A percentile compares a stretch with the other conserved stretches of the same genome.
phyloP scores from a whole-genome alignment of 92 coral and sea anemone genomes.

The Zoanthus sociatus region DNA sequence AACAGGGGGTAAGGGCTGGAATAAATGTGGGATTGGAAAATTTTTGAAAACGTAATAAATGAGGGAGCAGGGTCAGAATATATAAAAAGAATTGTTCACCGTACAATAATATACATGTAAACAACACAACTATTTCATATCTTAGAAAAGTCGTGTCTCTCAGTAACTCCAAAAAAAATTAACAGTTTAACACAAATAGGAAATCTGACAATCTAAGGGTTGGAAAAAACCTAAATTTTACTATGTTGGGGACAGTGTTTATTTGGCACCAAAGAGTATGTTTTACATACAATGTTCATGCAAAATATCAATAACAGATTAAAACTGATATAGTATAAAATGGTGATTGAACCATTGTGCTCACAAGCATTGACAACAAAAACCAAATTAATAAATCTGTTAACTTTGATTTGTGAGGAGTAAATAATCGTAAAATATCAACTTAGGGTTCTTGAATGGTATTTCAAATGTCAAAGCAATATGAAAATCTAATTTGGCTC shows the following conservation, averaged over 20 bases:
- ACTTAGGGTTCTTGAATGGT: constrained; percentile 4
- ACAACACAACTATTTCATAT: neutral
- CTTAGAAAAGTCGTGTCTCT: neutral
- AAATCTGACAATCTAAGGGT: neutral
- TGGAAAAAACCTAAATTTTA: neutral
- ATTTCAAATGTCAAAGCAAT: neutral
- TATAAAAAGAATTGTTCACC: no score
- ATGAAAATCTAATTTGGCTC: neutral
- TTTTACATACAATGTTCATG: neutral
- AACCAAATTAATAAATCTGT: neutral
- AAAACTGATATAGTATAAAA: neutral
- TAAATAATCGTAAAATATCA: neutral
- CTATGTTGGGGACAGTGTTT: neutral
- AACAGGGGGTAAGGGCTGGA: no score
- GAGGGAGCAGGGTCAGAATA: no score
- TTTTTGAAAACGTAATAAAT: no score
- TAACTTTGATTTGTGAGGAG: constrained; percentile 4
- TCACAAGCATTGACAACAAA: neutral
- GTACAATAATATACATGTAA: no score
- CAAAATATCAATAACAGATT: neutral
- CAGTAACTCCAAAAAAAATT: neutral
- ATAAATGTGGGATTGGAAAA: no score
- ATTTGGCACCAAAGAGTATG: neutral
- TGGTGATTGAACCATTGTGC: constrained; percentile 6
- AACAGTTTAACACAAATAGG: neutral